A percentile compares a stretch with the other conserved stretches of the same genome.
Evolutionary conservation across 2,797 vertebrate genomes (phyloP).

Genomic region (Otolemur crassicaudatus): DNA sequence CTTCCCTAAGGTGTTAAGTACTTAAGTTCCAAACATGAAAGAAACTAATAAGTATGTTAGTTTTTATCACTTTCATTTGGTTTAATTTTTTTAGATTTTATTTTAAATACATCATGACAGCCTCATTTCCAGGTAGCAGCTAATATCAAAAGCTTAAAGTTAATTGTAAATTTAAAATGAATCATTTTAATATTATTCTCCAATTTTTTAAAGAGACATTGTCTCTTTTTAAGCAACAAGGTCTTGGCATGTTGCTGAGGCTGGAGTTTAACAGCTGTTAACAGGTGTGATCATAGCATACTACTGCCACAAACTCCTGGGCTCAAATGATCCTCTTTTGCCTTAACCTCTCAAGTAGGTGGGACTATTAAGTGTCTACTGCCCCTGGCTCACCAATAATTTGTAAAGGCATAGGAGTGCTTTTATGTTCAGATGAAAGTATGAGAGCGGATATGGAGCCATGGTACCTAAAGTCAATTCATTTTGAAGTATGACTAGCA

Average conservation of each 20-base stretch:
- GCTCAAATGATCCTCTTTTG: not conserved
- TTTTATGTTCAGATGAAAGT: constrained; percentile 44
- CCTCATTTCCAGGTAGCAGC: constrained; percentile 5
- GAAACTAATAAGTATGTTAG: constrained; percentile 8
- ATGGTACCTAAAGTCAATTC: not conserved
- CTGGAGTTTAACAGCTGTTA: not conserved
- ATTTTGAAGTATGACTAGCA: constrained; percentile 32
- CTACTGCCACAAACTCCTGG: not conserved
- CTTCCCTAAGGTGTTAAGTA: not conserved
- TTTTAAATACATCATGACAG: constrained; percentile 46
- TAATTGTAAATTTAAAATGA: constrained; percentile 50
- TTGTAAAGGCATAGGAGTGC: constrained; percentile 7
- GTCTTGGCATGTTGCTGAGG: not conserved
- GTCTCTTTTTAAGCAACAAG: not conserved
- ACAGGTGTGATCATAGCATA: not conserved
- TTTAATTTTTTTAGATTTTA: constrained; percentile 50
- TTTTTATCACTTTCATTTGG: constrained; percentile 44
- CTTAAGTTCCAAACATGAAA: constrained; percentile 18
- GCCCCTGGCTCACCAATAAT: not conserved
- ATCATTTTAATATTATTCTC: not conserved
- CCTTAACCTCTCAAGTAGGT: not conserved
- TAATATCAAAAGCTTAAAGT: constrained; percentile 52
- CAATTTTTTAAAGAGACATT: no score
- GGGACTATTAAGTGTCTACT: not conserved
- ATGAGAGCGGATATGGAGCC: not conserved